Conservation (phyloP, 2,797 vertebrate species). For the Poeciliopsis presidionis region DNA sequence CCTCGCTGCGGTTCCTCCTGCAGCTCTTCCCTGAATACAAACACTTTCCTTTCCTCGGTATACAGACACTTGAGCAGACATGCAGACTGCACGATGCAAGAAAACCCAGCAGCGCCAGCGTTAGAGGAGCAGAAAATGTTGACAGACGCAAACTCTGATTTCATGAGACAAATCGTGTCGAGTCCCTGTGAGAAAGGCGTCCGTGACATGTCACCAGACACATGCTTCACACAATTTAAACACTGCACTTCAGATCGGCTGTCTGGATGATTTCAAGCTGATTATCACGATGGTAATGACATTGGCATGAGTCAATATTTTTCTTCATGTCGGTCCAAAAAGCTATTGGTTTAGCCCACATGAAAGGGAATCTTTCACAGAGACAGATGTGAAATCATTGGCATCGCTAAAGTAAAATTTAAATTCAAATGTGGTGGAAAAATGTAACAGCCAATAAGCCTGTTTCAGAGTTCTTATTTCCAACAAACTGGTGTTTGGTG, state of each 20-base stretch:
- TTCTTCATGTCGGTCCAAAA: conserved; percentile 17
- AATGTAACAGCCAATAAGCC: neutral
- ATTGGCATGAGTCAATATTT: conserved; percentile 11
- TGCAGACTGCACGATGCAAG: neutral
- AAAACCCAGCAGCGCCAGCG: neutral
- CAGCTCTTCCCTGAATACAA: conserved; percentile 36
- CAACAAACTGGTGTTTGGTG: neutral
- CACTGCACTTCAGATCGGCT: conserved; percentile 6
- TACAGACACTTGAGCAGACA: conserved; percentile 1
- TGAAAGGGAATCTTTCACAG: neutral
- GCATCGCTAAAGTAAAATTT: neutral
- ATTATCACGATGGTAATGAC: conserved; percentile 16
- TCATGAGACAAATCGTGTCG: conserved; percentile 35
- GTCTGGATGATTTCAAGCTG: conserved; percentile 36
- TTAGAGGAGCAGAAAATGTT: neutral
- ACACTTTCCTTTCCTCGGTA: conserved; percentile 3
- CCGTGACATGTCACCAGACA: conserved; percentile 15
- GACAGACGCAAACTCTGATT: conserved; percentile 19
- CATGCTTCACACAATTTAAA: conserved; percentile 17
- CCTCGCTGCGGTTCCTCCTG: conserved; percentile 28
- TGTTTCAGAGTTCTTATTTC: neutral
- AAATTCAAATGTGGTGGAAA: neutral
- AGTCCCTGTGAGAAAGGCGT: conserved; percentile 13
- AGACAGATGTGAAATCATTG: conserved; percentile 38
- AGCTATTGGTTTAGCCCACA: conserved; percentile 3